Evolutionary conservation across 53 echinoderm and acorn worm species (phyloP), one percentile per base, ranked within the genome.

Genomic region (Actinopyga echinites): DNA sequence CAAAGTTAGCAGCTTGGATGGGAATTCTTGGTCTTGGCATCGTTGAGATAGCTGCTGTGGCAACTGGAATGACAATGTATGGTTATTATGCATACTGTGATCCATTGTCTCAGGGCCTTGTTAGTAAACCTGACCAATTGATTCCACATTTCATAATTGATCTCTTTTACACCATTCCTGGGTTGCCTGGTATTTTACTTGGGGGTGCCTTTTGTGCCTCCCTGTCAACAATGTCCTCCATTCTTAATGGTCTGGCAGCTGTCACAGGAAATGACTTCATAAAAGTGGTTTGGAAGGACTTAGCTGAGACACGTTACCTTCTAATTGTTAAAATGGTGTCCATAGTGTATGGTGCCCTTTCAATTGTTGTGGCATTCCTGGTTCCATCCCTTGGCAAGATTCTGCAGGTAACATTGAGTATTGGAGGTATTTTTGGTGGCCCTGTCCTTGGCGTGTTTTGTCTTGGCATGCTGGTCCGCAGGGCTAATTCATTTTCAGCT

Each of bases 1-100:
- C 78, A 17, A 78, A 78, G 21, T 5, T 56, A 23, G 78, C 78
- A n/a, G 78, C 78, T 30, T 78, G 78, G 78, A 56, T 78, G 29
- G 78, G 78, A 2, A 78, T 78, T 56, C 54, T 54, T 23, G 57
- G 55, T 54, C 55, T 56, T 20, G 78, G 78, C 0, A 32, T 78
- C 2, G 78, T 78, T 56, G 78, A 78, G 17, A 56, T 78, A 43
- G 31, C 35, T 28, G 54, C 78, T 0, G 78, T 78, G 1, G 78
- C 78, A 30, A 78, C 57, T 26, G 78, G 78, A 13, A 78, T 78
- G 78, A 54, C 78, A 52, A 78, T 78, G 54, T 78, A 56, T 55
- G 78, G 32, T 33, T 78, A 78, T 31, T 78, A 78, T 33, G 55
- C 78, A 32, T 54, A 78, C 33, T 78, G 78, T 1, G 78, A 78